Conservation (phyloP, 2,888 invertebrate species). For the Globia sparganii region DNA sequence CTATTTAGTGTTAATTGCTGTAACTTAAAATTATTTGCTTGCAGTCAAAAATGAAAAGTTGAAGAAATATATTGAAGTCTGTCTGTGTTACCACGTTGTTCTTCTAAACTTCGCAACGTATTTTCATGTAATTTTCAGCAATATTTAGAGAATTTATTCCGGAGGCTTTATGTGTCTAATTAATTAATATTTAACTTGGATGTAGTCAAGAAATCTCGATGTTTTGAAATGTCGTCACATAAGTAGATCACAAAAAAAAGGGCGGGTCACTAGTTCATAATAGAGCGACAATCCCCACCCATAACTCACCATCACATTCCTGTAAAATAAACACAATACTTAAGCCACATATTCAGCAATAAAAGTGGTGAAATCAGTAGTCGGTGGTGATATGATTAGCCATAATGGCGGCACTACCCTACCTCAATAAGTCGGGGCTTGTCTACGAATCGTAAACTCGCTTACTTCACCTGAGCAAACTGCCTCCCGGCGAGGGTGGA, state of each 20-base stretch:
- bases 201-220: background rate
- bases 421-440: slow-evolving; percentile 85
- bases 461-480: slow-evolving; percentile 84
- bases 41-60: background rate
- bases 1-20: too few species aligned
- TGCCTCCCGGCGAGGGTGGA: slow-evolving; percentile 74
- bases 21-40: background rate
- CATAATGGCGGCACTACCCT: slow-evolving; percentile 74
- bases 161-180: too few species aligned
- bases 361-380: slow-evolving; percentile 52
- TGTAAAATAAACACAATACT: slow-evolving; percentile 5
- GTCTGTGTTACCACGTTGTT: too few species aligned
- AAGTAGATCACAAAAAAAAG: background rate
- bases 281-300: background rate
- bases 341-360: background rate
- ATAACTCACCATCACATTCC: background rate
- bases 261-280: background rate
- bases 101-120: background rate
- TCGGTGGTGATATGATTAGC: slow-evolving; percentile 70
- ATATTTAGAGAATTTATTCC: too few species aligned
- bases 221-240: background rate
- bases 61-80: too few species aligned
- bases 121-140: background rate
- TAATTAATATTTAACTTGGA: background rate
- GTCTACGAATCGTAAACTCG: slow-evolving; percentile 80